Percentiles rank a stretch among this genome's conserved stretches.
Conservation (phyloP, 2,797 vertebrate species). For the Coregonus sp. region DNA sequence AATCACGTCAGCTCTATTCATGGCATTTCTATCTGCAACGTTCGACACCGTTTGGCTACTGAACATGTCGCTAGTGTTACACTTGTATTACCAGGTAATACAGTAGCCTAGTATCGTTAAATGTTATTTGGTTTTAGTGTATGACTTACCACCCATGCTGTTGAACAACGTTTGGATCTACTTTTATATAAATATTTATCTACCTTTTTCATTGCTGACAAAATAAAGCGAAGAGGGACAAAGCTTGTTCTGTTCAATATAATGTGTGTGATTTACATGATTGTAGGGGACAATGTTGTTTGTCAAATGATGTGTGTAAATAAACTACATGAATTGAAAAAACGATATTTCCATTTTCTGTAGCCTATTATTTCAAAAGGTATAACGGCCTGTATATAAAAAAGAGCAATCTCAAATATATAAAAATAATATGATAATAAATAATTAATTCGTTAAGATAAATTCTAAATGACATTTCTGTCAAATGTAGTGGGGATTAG, state of each 20-base stretch:
- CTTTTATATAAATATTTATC: slow-evolving; percentile 56
- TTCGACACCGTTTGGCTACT: neutral
- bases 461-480: too few species aligned
- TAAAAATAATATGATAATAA: too few species aligned
- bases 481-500: neutral
- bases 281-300: neutral
- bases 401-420: too few species aligned
- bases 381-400: too few species aligned
- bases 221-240: slow-evolving; percentile 22
- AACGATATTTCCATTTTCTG: neutral
- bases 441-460: too few species aligned
- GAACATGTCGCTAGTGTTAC: neutral
- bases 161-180: too few species aligned
- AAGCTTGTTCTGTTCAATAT: slow-evolving; percentile 34
- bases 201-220: slow-evolving; percentile 56
- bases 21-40: neutral
- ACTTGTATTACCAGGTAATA: too few species aligned
- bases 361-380: too few species aligned
- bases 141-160: too few species aligned
- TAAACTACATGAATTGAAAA: slow-evolving; percentile 56
- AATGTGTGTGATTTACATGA: slow-evolving; percentile 25
- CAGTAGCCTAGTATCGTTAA: too few species aligned
- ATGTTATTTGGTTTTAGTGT: too few species aligned
- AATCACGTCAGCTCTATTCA: neutral
- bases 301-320: slow-evolving; percentile 55